Evolutionary conservation across 1,140 invertebrate genomes (phyloP).

Genomic region (Agrilus planipennis): DNA sequence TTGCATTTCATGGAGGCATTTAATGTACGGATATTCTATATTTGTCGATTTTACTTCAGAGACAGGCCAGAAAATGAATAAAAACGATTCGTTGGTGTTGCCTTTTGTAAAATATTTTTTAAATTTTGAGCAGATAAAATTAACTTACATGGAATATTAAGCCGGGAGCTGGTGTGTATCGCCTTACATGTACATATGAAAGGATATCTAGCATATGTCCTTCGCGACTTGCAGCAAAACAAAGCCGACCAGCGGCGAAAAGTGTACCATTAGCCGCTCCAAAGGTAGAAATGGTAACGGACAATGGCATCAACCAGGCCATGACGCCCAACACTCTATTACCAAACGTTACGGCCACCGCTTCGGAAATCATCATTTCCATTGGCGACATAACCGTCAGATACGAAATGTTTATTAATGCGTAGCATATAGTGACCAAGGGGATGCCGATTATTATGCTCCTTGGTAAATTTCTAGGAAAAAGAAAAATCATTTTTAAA

Average conservation of each 20-base stretch:
- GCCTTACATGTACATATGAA: conserved; percentile 84
- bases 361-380: conserved; percentile 91
- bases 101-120: no score
- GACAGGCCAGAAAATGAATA: no score
- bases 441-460: conserved; percentile 96
- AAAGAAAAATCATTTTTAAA: conserved; percentile 15
- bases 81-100: no score
- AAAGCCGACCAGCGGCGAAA: conserved; percentile 82
- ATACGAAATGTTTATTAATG: conserved; percentile 93
- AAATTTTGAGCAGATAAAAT: no score
- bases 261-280: conserved; percentile 94
- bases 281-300: conserved; percentile 93
- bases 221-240: conserved; percentile 89
- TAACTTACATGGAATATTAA: conserved; percentile 86
- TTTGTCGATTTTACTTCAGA: no score
- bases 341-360: conserved; percentile 89
- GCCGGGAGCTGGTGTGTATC: conserved; percentile 88
- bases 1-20: no score
- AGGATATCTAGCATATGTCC: conserved; percentile 87
- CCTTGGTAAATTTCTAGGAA: conserved; percentile 89
- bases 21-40: no score
- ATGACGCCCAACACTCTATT: conserved; percentile 73
- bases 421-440: conserved; percentile 90
- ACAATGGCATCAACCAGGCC: conserved; percentile 87
- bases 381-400: conserved; percentile 88